Evolutionary conservation across 2,113 vertebrate species (phyloP).

Genomic region (Pogonocichla stellata): DNA sequence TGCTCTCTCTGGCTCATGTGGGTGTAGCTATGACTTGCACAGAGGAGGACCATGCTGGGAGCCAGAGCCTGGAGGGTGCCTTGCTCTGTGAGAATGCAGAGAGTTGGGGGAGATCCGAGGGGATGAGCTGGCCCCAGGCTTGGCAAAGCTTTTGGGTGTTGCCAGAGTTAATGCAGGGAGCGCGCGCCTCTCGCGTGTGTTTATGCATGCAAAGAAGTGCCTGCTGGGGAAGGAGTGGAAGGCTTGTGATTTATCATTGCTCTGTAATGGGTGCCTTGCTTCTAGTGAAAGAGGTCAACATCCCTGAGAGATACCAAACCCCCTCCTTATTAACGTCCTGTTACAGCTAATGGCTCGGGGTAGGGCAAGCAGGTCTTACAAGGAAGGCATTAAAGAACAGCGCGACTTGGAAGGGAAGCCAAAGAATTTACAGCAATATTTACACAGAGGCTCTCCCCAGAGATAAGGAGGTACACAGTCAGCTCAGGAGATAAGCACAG

Average conservation of each 20-base stretch:
- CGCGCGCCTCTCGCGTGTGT: neutral
- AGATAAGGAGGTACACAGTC: slow-evolving; percentile 67
- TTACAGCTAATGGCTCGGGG: slow-evolving; percentile 76
- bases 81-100: neutral
- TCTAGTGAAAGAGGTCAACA: slow-evolving; percentile 72
- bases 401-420: slow-evolving; percentile 64
- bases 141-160: slow-evolving; percentile 30
- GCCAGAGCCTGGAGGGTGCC: neutral
- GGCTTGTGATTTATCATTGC: slow-evolving; percentile 78
- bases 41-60: neutral
- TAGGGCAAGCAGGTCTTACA: slow-evolving; percentile 75
- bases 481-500: slow-evolving; percentile 48
- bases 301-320: slow-evolving; percentile 71
- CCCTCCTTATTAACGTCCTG: slow-evolving; percentile 78
- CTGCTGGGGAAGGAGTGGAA: slow-evolving; percentile 70
- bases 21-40: neutral
- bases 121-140: neutral
- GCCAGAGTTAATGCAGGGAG: slow-evolving; percentile 26
- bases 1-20: rapidly evolving
- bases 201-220: slow-evolving; percentile 74
- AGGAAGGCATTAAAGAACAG: slow-evolving; percentile 72
- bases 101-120: neutral
- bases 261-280: slow-evolving; percentile 74
- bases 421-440: slow-evolving; percentile 69
- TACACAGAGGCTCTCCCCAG: slow-evolving; percentile 50